Conservation (phyloP, 2,797 vertebrate genomes). For the Sebastiscus tertius region DNA sequence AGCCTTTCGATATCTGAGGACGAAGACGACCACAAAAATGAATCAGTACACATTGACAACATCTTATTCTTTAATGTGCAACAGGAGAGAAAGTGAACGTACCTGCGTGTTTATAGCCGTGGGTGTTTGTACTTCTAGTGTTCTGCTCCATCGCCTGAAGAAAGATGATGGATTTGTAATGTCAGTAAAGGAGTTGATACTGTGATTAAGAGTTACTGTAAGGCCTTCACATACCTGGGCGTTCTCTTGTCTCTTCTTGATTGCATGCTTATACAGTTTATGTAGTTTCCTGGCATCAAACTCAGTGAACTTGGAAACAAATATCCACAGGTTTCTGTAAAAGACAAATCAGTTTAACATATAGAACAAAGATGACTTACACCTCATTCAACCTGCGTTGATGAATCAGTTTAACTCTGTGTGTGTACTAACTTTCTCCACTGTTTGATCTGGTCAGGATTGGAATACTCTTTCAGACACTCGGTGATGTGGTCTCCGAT, state of each 20-base stretch:
- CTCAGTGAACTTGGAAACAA: slow-evolving; percentile 99
- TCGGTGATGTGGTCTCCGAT: slow-evolving; percentile 99
- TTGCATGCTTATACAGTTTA: slow-evolving; percentile 98
- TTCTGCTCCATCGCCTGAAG: slow-evolving; percentile 92
- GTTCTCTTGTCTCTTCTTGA: slow-evolving; percentile 96
- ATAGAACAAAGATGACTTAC: not conserved
- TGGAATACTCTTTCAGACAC: slow-evolving; percentile 96
- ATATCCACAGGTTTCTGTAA: slow-evolving; percentile 98
- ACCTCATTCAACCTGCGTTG: not conserved
- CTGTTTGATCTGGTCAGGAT: slow-evolving; percentile 96
- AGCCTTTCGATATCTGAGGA: slow-evolving; percentile 90
- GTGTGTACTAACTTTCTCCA: slow-evolving; percentile 93
- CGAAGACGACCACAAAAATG: rapidly evolving
- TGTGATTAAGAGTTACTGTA: not conserved
- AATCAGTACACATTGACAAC: not conserved
- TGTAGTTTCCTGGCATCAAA: slow-evolving; percentile 98
- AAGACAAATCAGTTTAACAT: slow-evolving; percentile 15
- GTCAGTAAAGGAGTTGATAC: not conserved
- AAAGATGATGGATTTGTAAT: slow-evolving; percentile 30
- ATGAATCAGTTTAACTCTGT: not conserved
- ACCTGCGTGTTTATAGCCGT: slow-evolving; percentile 92
- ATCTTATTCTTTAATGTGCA: rapidly evolving
- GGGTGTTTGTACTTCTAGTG: slow-evolving; percentile 85
- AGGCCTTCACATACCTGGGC: slow-evolving; percentile 85
- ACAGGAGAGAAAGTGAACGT: slow-evolving; percentile 16